phyloP scores from a whole-genome alignment of 2,113 vertebrate genomes.

The Gambusia holbrooki region DNA sequence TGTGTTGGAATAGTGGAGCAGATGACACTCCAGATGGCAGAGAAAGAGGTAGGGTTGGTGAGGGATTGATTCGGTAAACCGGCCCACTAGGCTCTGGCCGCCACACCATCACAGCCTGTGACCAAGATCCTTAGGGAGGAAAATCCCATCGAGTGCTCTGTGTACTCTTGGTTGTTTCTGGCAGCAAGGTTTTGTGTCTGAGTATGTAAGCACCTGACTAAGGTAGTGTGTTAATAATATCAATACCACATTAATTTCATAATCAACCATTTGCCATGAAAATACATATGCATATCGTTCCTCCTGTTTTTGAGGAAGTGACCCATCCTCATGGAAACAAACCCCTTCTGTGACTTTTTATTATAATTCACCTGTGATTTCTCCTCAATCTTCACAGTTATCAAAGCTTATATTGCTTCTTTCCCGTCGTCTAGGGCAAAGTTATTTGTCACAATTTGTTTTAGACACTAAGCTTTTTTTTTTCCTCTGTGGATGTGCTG shows the following conservation, averaged over 20 bases:
- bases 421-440: slow-evolving; percentile 61
- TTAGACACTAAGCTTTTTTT: slow-evolving; percentile 59
- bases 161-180: slow-evolving; percentile 32
- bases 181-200: slow-evolving; percentile 30
- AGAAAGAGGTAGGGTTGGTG: slow-evolving; percentile 23
- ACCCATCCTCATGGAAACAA: slow-evolving; percentile 8
- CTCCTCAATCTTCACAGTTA: slow-evolving; percentile 67
- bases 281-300: slow-evolving; percentile 10
- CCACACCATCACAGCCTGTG: slow-evolving; percentile 40
- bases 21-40: slow-evolving; percentile 67
- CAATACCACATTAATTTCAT: slow-evolving; percentile 55
- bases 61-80: slow-evolving; percentile 25
- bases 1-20: slow-evolving; percentile 46
- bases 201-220: slow-evolving; percentile 28
- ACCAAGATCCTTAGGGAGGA: slow-evolving; percentile 40
- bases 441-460: slow-evolving; percentile 76
- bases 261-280: slow-evolving; percentile 33
- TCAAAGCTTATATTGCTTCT: slow-evolving; percentile 65
- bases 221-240: slow-evolving; percentile 46
- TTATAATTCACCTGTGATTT: slow-evolving; percentile 50
- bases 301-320: neutral
- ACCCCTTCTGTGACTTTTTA: slow-evolving; percentile 34
- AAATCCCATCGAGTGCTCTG: slow-evolving; percentile 20
- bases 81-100: slow-evolving; percentile 42
- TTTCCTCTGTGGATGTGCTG: slow-evolving; percentile 54